phyloP scores from a whole-genome alignment of 1,140 invertebrate species.

The Ips nitidus region DNA sequence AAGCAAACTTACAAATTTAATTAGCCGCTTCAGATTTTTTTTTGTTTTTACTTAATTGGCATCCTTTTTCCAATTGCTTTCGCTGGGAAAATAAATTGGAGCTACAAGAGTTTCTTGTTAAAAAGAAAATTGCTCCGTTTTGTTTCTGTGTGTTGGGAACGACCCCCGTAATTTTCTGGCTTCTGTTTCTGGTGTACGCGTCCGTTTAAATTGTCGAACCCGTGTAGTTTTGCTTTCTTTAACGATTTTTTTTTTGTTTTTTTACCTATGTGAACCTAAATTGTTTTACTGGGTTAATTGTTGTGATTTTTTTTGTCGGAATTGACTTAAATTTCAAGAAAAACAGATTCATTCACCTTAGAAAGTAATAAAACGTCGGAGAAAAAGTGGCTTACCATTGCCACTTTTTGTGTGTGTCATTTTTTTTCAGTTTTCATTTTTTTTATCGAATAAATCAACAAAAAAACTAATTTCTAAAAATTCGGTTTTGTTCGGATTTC shows the following conservation, averaged over 20 bases:
- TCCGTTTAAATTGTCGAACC: neutral
- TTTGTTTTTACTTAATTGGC: slow-evolving; percentile 29
- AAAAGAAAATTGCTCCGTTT: slow-evolving; percentile 15
- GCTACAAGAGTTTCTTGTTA: slow-evolving; percentile 17
- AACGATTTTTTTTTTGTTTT: neutral
- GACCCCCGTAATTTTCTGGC: neutral
- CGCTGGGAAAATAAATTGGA: slow-evolving; percentile 20
- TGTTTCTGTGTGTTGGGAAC: slow-evolving; percentile 6
- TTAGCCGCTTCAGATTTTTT: slow-evolving; percentile 22
- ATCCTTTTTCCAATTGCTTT: slow-evolving; percentile 24
- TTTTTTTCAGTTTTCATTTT: no score
- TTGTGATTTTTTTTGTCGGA: no score
- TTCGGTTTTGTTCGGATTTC: no score
- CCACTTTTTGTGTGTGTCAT: no score
- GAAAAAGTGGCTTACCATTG: no score
- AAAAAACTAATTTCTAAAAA: no score
- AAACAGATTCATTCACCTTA: no score
- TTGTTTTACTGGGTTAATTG: no score
- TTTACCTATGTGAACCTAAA: neutral
- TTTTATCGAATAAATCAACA: no score
- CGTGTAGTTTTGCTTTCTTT: neutral
- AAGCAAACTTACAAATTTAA: slow-evolving; percentile 26
- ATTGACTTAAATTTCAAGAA: no score
- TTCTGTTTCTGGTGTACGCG: neutral
- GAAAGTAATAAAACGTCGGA: no score